These are phyloP conservation scores for Azemiops feae DNA, from an alignment of 2,113 vertebrate species.

Conservation along the genomic window DNA sequence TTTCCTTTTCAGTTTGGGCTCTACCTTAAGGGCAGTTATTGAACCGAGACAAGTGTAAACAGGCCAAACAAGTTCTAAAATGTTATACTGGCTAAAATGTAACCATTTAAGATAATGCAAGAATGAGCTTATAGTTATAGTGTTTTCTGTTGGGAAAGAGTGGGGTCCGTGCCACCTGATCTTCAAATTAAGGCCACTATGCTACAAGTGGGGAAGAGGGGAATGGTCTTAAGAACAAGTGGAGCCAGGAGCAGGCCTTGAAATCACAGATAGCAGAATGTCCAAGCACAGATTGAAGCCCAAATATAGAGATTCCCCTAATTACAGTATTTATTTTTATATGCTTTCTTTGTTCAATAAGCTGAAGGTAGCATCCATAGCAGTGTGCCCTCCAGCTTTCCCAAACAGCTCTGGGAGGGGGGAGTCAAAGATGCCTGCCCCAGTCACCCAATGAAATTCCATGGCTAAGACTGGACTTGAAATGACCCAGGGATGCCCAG, in stretches of 20 bases:
- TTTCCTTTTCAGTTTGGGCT: not conserved
- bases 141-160: not conserved
- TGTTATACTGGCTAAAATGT: not conserved
- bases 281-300: not conserved
- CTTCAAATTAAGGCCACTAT: not conserved
- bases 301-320: not conserved
- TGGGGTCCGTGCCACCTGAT: not conserved
- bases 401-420: not conserved
- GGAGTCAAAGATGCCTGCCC: not conserved
- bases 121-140: not conserved
- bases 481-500: not conserved
- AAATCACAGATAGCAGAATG: not conserved
- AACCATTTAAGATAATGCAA: not conserved
- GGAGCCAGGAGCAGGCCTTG: not conserved
- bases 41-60: not conserved
- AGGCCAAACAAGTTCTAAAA: not conserved
- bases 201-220: not conserved
- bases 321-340: not conserved
- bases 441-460: not conserved
- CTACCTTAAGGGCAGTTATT: not conserved
- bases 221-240: not conserved
- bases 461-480: not conserved
- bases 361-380: not conserved
- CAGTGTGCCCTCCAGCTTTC: not conserved
- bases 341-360: not conserved